Evolutionary conservation across 2,888 invertebrate species (phyloP).

Genomic region (Acleris laterana): DNA sequence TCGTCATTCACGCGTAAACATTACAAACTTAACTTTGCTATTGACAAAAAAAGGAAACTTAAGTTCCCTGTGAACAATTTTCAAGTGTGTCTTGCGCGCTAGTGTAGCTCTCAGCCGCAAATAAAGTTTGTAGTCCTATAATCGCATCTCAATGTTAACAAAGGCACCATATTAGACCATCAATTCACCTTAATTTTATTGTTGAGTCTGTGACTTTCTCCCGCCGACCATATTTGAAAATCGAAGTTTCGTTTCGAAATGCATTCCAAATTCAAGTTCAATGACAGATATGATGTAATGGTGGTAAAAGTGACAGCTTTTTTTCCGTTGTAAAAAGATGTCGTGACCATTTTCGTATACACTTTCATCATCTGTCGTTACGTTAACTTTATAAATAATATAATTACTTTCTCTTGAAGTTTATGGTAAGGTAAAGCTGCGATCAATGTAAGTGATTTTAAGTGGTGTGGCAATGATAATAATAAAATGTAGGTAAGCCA

Average conservation of each 20-base stretch:
- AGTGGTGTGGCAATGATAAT: slow-evolving; percentile 11
- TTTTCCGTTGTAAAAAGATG: slow-evolving; percentile 32
- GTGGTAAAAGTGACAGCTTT: slow-evolving; percentile 34
- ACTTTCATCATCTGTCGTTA: slow-evolving; percentile 35
- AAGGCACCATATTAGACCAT: slow-evolving; percentile 56
- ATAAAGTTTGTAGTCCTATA: slow-evolving; percentile 14
- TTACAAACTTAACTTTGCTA: slow-evolving; percentile 12
- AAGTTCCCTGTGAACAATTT: slow-evolving; percentile 4
- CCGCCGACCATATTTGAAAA: slow-evolving; percentile 43
- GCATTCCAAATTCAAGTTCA: slow-evolving; percentile 64
- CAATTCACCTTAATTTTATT: slow-evolving; percentile 60
- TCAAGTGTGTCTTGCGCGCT: neutral
- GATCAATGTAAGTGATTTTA: slow-evolving; percentile 27
- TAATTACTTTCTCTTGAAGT: slow-evolving; percentile 43
- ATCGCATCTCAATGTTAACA: slow-evolving; percentile 40
- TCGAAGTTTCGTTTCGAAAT: slow-evolving; percentile 45
- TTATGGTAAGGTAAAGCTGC: slow-evolving; percentile 31
- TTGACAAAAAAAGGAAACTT: slow-evolving; percentile 6
- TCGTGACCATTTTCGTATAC: slow-evolving; percentile 47
- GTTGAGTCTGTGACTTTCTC: slow-evolving; percentile 51
- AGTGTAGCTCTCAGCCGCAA: slow-evolving; percentile 11
- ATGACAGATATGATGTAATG: slow-evolving; percentile 50
- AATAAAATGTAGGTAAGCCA: slow-evolving; percentile 16
- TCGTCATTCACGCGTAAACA: slow-evolving; percentile 17
- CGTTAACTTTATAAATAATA: slow-evolving; percentile 30